Base-by-base conservation (phyloP, 2,888 invertebrate genomes). In the Eupelmus urozonus region DNA sequence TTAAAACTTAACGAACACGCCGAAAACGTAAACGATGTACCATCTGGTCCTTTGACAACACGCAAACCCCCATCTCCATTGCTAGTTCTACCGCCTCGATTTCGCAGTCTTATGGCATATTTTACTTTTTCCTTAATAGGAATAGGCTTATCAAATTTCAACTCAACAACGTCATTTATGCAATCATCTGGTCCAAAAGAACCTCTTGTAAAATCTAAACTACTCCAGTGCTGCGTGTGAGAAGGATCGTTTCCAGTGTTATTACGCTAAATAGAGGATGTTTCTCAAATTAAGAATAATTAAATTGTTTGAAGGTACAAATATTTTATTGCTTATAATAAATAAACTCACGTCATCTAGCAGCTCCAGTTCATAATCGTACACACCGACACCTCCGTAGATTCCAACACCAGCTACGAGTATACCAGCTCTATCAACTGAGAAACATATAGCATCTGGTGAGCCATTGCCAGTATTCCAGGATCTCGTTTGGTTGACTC, bases 381-480 rank as follows among this genome's bases (percentile, higher is more conserved):
- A 97, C 84, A 93, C 94, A 0, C 96, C 97, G 1, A 94, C 93
- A 0, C 98, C 98, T 0, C 96, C 96, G 88, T 96, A 99, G 40
- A 98, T 94, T 84, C 95, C 95, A 2, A 96, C 96, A 0, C 98
- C 99, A 34, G 96, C 96, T 53, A 99, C 93, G 27, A 96, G 94
- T 62, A 98, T 94, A 1, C 98, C 98, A 0, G 95, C 92, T 23
- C 95, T 92, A 91, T 99, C 98, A 11, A 98, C 98, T 45, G 95
- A 94, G 87, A 98, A 97, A 85, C 96, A 96, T 85, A 99, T 96
- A 0, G 98, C 98, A 90, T 99, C 99, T 0, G 98, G 97, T 11
- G 97, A 97, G 40, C 98, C 98, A 88, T 97, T 97, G 2, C 98
- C 97, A 0, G 98, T 97, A 89, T 98, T 98, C 99, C 99, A 99